phyloP scores from a whole-genome alignment of 2,888 invertebrate genomes.

The Sesia apiformis region DNA sequence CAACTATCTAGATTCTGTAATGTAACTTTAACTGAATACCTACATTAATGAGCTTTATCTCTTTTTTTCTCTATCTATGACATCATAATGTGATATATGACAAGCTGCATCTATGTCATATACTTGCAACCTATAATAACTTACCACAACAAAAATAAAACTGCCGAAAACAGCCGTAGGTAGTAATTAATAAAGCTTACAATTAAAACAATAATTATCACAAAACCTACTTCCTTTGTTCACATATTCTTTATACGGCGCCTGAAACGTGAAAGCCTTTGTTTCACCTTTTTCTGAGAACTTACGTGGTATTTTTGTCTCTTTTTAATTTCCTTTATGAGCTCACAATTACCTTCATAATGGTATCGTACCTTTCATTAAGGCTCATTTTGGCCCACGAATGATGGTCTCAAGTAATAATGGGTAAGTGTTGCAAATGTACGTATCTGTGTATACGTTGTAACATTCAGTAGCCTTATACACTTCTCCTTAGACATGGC shows the following conservation, averaged over 20 bases:
- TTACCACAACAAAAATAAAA: too few species aligned
- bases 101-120: too few species aligned
- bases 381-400: conserved; percentile 57
- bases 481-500: conserved; percentile 33
- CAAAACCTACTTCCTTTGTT: too few species aligned
- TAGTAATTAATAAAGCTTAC: too few species aligned
- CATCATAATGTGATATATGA: too few species aligned
- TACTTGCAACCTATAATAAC: too few species aligned
- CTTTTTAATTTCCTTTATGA: conserved; percentile 66
- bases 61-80: too few species aligned
- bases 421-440: conserved; percentile 14
- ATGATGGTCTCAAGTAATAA: conserved; percentile 56
- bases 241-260: background rate
- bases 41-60: too few species aligned
- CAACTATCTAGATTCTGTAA: too few species aligned
- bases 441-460: conserved; percentile 28
- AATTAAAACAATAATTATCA: too few species aligned
- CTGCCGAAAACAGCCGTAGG: too few species aligned
- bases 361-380: conserved; percentile 67
- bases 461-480: conserved; percentile 23
- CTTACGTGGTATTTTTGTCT: conserved; percentile 33
- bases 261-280: background rate
- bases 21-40: too few species aligned
- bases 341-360: conserved; percentile 65
- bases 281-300: background rate